Conservation (phyloP, 2,888 invertebrate species). For the Dolichomitus sp. region DNA sequence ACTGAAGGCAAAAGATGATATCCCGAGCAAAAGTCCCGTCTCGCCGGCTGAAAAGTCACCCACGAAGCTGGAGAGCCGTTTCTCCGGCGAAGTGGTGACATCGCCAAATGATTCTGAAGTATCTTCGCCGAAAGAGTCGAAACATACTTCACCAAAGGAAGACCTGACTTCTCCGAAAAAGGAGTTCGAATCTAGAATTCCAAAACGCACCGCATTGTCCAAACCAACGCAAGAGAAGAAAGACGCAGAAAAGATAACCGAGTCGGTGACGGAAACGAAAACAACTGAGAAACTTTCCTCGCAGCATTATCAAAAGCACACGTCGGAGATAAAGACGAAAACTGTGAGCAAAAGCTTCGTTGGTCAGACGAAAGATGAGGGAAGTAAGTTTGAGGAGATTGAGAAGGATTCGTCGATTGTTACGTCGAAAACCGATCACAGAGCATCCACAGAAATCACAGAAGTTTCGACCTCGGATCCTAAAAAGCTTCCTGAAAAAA, state of each 20-base stretch:
- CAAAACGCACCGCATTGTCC: slow-evolving; percentile 70
- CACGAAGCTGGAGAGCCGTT: slow-evolving; percentile 7
- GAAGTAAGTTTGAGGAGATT: slow-evolving; percentile 74
- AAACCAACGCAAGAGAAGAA: slow-evolving; percentile 60
- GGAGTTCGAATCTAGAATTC: slow-evolving; percentile 80
- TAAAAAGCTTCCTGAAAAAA: slow-evolving; percentile 75
- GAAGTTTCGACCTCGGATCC: slow-evolving; percentile 79
- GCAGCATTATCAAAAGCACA: slow-evolving; percentile 75
- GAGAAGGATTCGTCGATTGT: slow-evolving; percentile 66
- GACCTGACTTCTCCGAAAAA: slow-evolving; percentile 32
- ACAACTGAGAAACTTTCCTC: slow-evolving; percentile 76
- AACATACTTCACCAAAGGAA: slow-evolving; percentile 31
- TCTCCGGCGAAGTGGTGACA: slow-evolving; percentile 33
- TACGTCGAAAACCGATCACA: slow-evolving; percentile 80
- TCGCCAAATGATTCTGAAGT: slow-evolving; percentile 27
- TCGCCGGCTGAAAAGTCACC: slow-evolving; percentile 20
- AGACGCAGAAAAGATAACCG: slow-evolving; percentile 46
- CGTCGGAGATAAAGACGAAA: slow-evolving; percentile 75
- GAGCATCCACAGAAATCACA: slow-evolving; percentile 78
- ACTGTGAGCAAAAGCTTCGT: slow-evolving; percentile 74
- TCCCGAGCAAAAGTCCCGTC: slow-evolving; percentile 15
- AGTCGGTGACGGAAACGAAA: slow-evolving; percentile 75
- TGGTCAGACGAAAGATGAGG: slow-evolving; percentile 74
- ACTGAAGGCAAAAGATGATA: slow-evolving; percentile 40
- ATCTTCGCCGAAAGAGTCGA: neutral